Evolutionary conservation across 2,888 invertebrate species (phyloP).

Genomic region (Didymodactylos carnosus): DNA sequence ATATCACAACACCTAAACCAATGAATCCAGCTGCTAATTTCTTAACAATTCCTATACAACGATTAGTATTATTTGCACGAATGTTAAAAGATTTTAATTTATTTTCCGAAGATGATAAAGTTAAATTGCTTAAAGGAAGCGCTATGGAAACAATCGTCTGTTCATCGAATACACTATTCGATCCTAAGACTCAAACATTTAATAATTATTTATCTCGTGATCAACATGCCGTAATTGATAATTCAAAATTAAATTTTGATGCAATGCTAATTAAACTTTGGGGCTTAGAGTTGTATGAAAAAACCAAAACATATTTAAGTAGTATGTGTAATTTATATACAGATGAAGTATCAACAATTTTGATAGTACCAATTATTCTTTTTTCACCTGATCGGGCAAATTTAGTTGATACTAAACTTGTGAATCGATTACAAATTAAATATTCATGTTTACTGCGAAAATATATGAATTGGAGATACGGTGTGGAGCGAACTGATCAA

Average conservation of each 20-base stretch:
- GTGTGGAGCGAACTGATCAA: neutral
- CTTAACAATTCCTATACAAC: slow-evolving; percentile 4
- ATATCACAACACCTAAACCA: neutral
- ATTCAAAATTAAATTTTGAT: slow-evolving; percentile 2
- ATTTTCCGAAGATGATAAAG: slow-evolving; percentile 5
- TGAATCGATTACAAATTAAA: neutral
- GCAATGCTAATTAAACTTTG: neutral
- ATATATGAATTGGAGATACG: slow-evolving; percentile 10
- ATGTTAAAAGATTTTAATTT: slow-evolving; percentile 4
- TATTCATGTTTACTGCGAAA: slow-evolving; percentile 1
- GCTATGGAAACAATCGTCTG: slow-evolving; percentile 9
- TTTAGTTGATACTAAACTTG: neutral
- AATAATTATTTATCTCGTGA: slow-evolving; percentile 5
- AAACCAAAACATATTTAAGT: neutral
- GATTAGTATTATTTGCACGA: slow-evolving; percentile 9
- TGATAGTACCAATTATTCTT: slow-evolving; percentile 3
- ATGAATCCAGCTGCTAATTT: neutral
- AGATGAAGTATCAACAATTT: slow-evolving; percentile 1
- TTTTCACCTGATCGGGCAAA: slow-evolving; percentile 10
- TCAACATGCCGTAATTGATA: neutral
- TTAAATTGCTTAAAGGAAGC: slow-evolving; percentile 2
- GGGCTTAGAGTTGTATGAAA: slow-evolving; percentile 3
- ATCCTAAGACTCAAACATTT: neutral
- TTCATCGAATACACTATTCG: slow-evolving; percentile 9
- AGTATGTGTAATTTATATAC: slow-evolving; percentile 1